Base-by-base conservation (phyloP, 2,888 invertebrate species). In the Rutpela maculata region DNA sequence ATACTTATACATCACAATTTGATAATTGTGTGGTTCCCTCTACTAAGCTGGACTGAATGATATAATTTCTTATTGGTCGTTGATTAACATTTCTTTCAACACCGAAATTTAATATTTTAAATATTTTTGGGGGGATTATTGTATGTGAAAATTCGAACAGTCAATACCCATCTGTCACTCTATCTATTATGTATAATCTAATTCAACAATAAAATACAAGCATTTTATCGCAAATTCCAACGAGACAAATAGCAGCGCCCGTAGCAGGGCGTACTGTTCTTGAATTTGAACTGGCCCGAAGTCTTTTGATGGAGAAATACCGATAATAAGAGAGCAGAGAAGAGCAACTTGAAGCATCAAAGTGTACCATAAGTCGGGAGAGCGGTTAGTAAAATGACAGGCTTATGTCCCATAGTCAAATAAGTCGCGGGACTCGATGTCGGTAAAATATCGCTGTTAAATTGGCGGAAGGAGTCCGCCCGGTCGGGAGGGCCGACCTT, bases 401-500 rank as follows among this genome's bases (percentile, higher is more conserved):
- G 86, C 86, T 87, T 87, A 87, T 85, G 87, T 86, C 86, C 86
- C 83, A 85, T 83, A 85, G 86, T 85, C 86, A 87, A 87, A 85
- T 86, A 86, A 87, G 87, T 85, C 83, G 85, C 80, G 82, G 82
- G 85, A 82, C 80, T 80, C 84, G 80, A 82, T 82, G 83, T 80
- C 84, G 82, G 81, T 85, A 84, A 86, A 89, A 88, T 88, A 87
- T 87, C 88, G 85, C 79, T 87, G 88, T 88, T 88, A 88, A 89
- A 89, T 89, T 89, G 89, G 87, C 88, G 88, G 87, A 88, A 88
- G 85, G 82, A 84, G 85, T 66, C 19, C 69, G 43, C 69, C 56
- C 67, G 66, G 70, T 77, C 63, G n/a, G 60, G 26, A 75, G 78
- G 83, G 84, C 81, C 84, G 81, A 81, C 84, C 85, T 85, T 88